These are phyloP conservation scores for Lophura nycthemera DNA, from an alignment of 2,113 vertebrate species.

Conservation along the genomic window DNA sequence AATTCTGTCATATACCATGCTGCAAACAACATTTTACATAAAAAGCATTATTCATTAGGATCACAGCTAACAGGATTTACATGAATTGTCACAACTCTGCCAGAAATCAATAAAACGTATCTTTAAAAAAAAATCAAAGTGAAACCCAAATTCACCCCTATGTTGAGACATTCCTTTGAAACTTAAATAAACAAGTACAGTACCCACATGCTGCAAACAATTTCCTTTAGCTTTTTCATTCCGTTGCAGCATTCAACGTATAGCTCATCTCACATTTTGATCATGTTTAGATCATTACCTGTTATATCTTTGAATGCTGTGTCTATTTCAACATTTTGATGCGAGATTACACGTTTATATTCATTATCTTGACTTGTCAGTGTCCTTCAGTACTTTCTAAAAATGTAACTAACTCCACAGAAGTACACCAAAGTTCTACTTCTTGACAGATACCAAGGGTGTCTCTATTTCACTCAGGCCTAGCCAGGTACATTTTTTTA, in stretches of 20 bases:
- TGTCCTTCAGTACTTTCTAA: background rate
- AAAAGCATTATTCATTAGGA: background rate
- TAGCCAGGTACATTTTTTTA: background rate
- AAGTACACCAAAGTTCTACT: background rate
- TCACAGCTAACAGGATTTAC: background rate
- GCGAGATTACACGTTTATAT: background rate
- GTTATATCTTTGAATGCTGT: background rate
- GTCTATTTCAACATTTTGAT: background rate
- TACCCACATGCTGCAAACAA: background rate
- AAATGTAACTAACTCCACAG: background rate
- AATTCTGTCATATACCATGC: background rate
- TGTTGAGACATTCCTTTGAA: background rate
- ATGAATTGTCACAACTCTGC: background rate
- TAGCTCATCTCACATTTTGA: background rate
- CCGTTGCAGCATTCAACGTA: background rate
- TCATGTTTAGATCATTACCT: background rate
- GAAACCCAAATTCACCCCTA: background rate
- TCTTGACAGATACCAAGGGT: background rate
- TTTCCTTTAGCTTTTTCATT: background rate
- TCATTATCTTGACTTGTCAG: background rate
- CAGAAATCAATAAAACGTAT: background rate
- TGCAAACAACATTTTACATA: background rate
- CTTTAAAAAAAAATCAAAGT: background rate
- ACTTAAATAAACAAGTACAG: background rate
- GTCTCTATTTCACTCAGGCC: background rate